A percentile compares a stretch with the other conserved stretches of the same genome.
Conservation (phyloP, 2,888 invertebrate species). For the Villa cingulata region DNA sequence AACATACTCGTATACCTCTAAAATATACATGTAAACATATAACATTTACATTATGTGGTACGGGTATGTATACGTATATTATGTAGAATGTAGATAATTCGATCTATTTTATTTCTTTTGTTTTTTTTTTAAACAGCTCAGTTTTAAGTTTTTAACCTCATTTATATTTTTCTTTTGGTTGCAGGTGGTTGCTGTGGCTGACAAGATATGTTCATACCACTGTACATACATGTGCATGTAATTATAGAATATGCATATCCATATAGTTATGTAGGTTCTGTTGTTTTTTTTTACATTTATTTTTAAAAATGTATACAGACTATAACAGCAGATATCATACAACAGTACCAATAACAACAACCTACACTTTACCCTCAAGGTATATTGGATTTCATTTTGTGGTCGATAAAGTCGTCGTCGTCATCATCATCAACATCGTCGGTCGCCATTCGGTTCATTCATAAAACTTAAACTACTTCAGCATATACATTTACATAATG, state of each 20-base stretch:
- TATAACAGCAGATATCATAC: background rate
- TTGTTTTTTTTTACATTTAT: background rate
- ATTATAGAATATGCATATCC: no score
- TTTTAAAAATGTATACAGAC: background rate
- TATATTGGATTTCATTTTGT: slow-evolving; percentile 14
- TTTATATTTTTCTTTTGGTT: slow-evolving; percentile 6
- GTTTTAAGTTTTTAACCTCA: background rate
- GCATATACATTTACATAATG: no score
- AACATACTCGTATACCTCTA: no score
- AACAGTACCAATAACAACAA: background rate
- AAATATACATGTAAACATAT: no score
- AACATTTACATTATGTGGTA: no score
- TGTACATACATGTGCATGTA: no score
- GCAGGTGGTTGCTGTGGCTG: slow-evolving; percentile 12
- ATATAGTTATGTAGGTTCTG: no score
- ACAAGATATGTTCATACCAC: no score
- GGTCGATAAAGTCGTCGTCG: slow-evolving; percentile 8
- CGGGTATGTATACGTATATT: no score
- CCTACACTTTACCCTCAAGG: slow-evolving; percentile 9
- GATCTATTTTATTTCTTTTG: no score
- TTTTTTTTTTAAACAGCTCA: no score
- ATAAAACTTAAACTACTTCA: slow-evolving; percentile 10
- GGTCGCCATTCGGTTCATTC: slow-evolving; percentile 14
- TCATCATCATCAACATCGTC: slow-evolving; percentile 6
- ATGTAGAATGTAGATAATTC: no score